Evolutionary conservation across 2,888 invertebrate species (phyloP), one percentile per base, ranked within the genome.

Genomic region (Dryobotodes eremita): DNA sequence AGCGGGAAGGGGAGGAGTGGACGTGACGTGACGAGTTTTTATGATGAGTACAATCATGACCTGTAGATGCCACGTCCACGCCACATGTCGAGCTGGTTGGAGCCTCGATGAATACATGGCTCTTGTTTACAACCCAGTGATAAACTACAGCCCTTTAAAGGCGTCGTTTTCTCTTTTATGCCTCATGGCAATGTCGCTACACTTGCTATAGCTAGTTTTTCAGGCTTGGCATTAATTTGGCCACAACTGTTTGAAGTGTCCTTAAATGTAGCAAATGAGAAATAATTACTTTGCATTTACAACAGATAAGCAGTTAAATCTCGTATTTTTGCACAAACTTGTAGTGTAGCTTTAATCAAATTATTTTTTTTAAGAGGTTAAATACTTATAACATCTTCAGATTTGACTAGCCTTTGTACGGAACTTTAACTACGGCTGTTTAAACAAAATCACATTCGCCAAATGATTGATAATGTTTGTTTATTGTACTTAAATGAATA

Each of bases 1-100:
- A 13, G 83, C 75, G 80, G 85, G 79, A 84, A 79, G 76, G 88
- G 88, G 88, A 76, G 88, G 87, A 64, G 80, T 80, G 87, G 83
- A 95, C 95, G 95, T 96, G 96, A 95, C 92, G 84, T 96, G 96
- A 95, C 92, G 84, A 89, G 95, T 89, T 93, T 96, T 91, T 92
- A 93, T 92, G 92, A 95, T 94, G 92, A 94, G 93, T 91, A 95
- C 93, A 95, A 95, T 94, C 94, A 95, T 92, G 90, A 91, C 90
- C 90, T 90, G 91, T 91, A 88, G 92, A 92, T 90, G 88, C 89
- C 92, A 91, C 92, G 93, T 92, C 85, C 90, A 81, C 80, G 75
- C 90, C 91, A 90, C 92, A 90, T 91, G 91, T 89, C 83, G 70
- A 70, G n/a, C 91, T 91, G 87, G 91, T 92, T 91, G 83, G 85